phyloP scores from a whole-genome alignment of 2,113 vertebrate species.

The Maccullochella peelii region DNA sequence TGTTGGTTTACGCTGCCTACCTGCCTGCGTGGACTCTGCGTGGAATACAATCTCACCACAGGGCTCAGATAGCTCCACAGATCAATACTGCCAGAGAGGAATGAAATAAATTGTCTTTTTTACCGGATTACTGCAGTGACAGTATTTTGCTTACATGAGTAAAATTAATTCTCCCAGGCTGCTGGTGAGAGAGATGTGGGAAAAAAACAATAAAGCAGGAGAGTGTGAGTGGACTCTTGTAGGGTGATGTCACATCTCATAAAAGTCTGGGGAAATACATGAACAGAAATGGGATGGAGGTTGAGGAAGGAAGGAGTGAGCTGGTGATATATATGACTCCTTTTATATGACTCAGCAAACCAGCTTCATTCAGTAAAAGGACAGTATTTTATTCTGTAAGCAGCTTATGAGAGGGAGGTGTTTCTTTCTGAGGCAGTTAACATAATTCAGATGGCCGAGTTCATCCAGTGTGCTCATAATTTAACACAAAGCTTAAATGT shows the following conservation, averaged over 20 bases:
- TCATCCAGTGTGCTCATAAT: conserved; percentile 23
- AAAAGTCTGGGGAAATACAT: conserved; percentile 44
- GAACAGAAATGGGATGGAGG: conserved; percentile 18
- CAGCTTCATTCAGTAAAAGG: conserved; percentile 9
- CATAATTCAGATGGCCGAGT: conserved; percentile 14
- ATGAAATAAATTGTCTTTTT: conserved; percentile 44
- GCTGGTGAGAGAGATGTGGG: conserved; percentile 26
- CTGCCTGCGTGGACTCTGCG: conserved; percentile 43
- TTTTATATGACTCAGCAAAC: conserved; percentile 53
- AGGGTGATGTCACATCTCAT: conserved; percentile 21
- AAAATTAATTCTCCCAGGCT: conserved; percentile 47
- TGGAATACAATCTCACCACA: conserved; percentile 51
- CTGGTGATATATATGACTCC: conserved; percentile 33
- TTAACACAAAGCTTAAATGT: conserved; percentile 26
- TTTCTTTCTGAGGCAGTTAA: conserved; percentile 46
- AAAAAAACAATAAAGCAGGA: conserved; percentile 30
- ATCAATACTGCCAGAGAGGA: conserved; percentile 59
- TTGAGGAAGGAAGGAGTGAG: background rate
- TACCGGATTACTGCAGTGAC: conserved; percentile 38
- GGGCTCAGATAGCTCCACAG: conserved; percentile 52
- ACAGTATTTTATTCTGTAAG: conserved; percentile 38
- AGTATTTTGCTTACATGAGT: conserved; percentile 61
- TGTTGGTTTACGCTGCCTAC: conserved; percentile 36
- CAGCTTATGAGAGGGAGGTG: conserved; percentile 15
- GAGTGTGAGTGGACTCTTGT: conserved; percentile 14